A percentile compares a stretch with the other conserved stretches of the same genome.
phyloP scores from a whole-genome alignment of 1,140 invertebrate species.

The Grapholita molesta region DNA sequence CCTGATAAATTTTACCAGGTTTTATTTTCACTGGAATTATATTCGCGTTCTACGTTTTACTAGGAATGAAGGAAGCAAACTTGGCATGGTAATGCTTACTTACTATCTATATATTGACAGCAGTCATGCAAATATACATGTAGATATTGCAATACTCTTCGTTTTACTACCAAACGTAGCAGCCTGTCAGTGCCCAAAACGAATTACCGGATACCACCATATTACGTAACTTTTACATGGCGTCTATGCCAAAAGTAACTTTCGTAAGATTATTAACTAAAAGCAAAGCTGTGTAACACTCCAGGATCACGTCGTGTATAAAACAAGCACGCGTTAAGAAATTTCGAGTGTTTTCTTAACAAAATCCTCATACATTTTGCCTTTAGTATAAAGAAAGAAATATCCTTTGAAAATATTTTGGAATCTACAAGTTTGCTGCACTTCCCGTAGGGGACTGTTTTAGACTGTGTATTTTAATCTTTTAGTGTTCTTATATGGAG shows the following conservation, averaged over 20 bases:
- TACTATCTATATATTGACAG: not conserved
- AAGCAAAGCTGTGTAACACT: slow-evolving; percentile 46
- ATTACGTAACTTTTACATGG: not conserved
- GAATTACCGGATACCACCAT: not conserved
- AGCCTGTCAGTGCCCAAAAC: not conserved
- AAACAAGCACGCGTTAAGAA: slow-evolving; percentile 34
- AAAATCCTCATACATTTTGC: slow-evolving; percentile 10
- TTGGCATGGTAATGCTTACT: not conserved
- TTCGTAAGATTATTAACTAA: slow-evolving; percentile 42
- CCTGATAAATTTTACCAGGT: not conserved
- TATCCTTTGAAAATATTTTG: not conserved
- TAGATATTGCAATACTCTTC: not conserved
- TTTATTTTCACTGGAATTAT: not conserved
- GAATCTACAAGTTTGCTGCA: not conserved
- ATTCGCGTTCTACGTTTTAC: not conserved
- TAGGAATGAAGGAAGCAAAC: not conserved
- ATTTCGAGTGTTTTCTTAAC: slow-evolving; percentile 28
- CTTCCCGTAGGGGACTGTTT: not conserved
- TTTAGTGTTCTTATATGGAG: slow-evolving; percentile 16
- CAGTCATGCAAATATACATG: not conserved
- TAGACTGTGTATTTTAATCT: slow-evolving; percentile 17
- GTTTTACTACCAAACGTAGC: not conserved
- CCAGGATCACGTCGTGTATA: slow-evolving; percentile 33
- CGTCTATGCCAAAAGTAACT: not conserved
- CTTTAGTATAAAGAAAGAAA: not conserved